phyloP scores from a whole-genome alignment of 2,888 invertebrate genomes.

The Coecobrya sp. region DNA sequence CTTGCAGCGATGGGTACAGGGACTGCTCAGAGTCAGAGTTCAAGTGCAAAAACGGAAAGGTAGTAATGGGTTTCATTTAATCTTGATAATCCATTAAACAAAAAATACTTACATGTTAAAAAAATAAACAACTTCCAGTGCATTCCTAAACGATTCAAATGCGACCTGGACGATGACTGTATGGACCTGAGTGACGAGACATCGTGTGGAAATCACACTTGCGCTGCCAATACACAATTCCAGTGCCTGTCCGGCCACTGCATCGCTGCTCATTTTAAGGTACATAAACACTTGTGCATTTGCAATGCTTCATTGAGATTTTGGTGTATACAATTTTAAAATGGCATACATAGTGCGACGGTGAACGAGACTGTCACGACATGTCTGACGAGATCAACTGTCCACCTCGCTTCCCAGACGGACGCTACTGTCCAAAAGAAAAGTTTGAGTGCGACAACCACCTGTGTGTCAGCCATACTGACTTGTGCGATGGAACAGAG shows the following conservation, averaged over 20 bases:
- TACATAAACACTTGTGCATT: too few species aligned
- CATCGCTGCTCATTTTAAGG: conserved; percentile 94
- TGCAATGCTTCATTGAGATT: too few species aligned
- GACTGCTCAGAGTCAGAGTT: conserved; percentile 96
- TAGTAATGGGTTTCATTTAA: not conserved
- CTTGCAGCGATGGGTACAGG: conserved; percentile 94
- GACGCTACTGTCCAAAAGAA: conserved; percentile 95
- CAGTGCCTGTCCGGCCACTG: conserved; percentile 98
- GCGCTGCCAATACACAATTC: conserved; percentile 92
- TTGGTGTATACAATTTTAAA: too few species aligned
- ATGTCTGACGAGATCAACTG: conserved; percentile 90
- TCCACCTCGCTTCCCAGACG: conserved; percentile 95
- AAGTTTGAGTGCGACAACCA: conserved; percentile 97
- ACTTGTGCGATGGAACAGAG: conserved; percentile 95
- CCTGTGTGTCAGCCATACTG: conserved; percentile 95
- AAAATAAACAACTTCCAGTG: too few species aligned
- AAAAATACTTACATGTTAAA: too few species aligned
- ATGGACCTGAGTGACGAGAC: conserved; percentile 97
- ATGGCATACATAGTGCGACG: conserved; percentile 84
- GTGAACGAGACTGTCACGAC: conserved; percentile 83
- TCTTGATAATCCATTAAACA: too few species aligned
- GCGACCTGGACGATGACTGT: conserved; percentile 99
- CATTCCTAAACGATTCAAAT: conserved; percentile 97
- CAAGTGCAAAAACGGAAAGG: conserved; percentile 95
- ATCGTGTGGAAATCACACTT: conserved; percentile 90